Evolutionary conservation across 2,797 vertebrate genomes (phyloP).

Genomic region (Lycodopsis pacificus): DNA sequence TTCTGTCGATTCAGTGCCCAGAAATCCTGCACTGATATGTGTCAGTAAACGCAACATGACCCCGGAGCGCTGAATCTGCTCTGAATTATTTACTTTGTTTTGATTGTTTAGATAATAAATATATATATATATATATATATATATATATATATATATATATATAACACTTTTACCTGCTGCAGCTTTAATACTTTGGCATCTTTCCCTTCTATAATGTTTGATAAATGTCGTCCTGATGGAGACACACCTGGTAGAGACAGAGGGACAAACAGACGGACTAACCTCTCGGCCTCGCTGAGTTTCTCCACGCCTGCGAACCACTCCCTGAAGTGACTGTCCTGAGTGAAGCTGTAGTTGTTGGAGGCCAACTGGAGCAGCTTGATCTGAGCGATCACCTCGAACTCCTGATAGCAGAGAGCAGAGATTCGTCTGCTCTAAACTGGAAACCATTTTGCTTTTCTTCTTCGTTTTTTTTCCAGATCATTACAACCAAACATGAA

Average conservation of each 20-base stretch:
- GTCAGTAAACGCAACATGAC: background rate
- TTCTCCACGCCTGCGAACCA: slow-evolving; percentile 90
- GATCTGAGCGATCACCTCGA: slow-evolving; percentile 96
- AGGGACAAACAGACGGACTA: slow-evolving; percentile 25
- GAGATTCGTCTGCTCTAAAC: background rate
- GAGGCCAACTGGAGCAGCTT: slow-evolving; percentile 95
- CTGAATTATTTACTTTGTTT: no score
- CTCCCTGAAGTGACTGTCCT: slow-evolving; percentile 87
- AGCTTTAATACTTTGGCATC: no score
- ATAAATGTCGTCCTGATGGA: no score
- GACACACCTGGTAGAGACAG: no score
- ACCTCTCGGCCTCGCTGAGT: slow-evolving; percentile 93
- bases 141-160: no score
- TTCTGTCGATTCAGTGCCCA: background rate
- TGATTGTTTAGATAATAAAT: no score
- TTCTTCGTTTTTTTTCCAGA: background rate
- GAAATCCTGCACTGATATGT: background rate
- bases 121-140: no score
- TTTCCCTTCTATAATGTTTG: no score
- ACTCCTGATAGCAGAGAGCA: slow-evolving; percentile 84
- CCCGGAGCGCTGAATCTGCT: no score
- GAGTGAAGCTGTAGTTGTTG: slow-evolving; percentile 94
- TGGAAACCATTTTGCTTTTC: background rate
- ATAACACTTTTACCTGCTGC: no score
- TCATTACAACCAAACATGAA: background rate